Conservation (phyloP, 2,797 vertebrate species). For the Sebastes minor region DNA sequence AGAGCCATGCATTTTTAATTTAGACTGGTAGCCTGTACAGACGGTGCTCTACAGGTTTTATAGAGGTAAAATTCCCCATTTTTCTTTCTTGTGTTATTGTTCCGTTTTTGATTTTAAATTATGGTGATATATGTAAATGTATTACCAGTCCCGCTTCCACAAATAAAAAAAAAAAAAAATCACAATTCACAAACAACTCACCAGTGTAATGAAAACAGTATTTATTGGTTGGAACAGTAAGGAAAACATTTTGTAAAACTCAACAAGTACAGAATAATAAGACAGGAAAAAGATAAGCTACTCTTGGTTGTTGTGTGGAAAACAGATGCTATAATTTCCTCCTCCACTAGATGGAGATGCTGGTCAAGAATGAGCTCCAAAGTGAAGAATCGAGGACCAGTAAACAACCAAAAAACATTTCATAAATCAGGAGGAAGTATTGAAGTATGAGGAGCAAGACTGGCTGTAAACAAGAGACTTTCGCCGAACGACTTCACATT, state of each 20-base stretch:
- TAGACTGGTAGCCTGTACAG: background rate
- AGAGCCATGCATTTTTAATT: background rate
- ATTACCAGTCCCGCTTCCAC: too few species aligned
- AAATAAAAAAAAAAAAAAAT: too few species aligned
- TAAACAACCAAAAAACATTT: slow-evolving; percentile 29
- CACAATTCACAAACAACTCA: background rate
- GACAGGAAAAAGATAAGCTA: background rate
- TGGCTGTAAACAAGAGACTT: slow-evolving; percentile 30
- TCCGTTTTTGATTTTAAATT: too few species aligned
- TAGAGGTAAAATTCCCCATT: too few species aligned
- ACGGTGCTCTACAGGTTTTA: background rate
- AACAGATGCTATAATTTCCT: background rate
- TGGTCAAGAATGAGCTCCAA: slow-evolving; percentile 30
- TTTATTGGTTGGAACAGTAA: slow-evolving; percentile 45
- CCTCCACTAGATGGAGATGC: slow-evolving; percentile 72
- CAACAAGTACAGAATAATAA: background rate
- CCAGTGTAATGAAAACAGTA: background rate
- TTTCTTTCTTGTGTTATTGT: too few species aligned
- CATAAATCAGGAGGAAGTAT: slow-evolving; percentile 26
- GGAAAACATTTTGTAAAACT: background rate
- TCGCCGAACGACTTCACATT: background rate
- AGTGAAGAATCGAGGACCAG: slow-evolving; percentile 30
- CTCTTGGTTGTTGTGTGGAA: background rate
- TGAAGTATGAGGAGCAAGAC: slow-evolving; percentile 22
- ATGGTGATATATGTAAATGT: too few species aligned